Conservation (phyloP, 2,113 vertebrate genomes). For the Cromileptes altivelis region DNA sequence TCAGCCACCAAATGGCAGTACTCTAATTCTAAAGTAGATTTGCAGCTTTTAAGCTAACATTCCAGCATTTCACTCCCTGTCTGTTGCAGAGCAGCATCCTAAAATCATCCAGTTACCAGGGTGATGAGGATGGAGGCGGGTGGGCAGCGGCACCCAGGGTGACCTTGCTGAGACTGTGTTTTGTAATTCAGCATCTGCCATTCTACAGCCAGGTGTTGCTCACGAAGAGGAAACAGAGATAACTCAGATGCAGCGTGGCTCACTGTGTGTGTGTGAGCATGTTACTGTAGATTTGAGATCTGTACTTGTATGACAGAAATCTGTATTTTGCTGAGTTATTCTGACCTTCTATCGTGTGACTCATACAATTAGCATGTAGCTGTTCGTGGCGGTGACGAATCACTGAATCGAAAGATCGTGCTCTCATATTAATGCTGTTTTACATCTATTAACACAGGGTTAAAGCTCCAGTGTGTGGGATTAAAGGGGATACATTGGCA, state of each 20-base stretch:
- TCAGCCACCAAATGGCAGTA: conserved; percentile 12
- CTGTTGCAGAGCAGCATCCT: conserved; percentile 46
- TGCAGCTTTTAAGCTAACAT: conserved; percentile 36
- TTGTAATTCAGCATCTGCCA: conserved; percentile 53
- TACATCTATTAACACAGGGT: neutral
- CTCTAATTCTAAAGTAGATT: conserved; percentile 22
- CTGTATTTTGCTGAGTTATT: neutral
- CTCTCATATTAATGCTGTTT: neutral
- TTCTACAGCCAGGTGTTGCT: conserved; percentile 61
- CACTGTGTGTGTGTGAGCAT: neutral
- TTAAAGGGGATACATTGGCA: too few species aligned
- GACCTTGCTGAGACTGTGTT: conserved; percentile 66
- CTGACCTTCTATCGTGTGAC: neutral
- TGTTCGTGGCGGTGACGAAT: neutral
- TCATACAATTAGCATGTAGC: neutral
- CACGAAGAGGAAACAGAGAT: conserved; percentile 25
- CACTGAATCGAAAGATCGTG: neutral
- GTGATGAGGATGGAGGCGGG: conserved; percentile 71
- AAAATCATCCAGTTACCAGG: conserved; percentile 74
- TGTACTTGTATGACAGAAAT: neutral
- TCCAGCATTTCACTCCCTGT: conserved; percentile 18
- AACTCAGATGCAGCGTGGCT: neutral
- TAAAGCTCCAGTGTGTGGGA: neutral
- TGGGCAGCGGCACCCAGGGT: conserved; percentile 54
- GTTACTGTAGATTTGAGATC: neutral